phyloP scores from a whole-genome alignment of 2,797 vertebrate genomes.

The Lophius americanus region DNA sequence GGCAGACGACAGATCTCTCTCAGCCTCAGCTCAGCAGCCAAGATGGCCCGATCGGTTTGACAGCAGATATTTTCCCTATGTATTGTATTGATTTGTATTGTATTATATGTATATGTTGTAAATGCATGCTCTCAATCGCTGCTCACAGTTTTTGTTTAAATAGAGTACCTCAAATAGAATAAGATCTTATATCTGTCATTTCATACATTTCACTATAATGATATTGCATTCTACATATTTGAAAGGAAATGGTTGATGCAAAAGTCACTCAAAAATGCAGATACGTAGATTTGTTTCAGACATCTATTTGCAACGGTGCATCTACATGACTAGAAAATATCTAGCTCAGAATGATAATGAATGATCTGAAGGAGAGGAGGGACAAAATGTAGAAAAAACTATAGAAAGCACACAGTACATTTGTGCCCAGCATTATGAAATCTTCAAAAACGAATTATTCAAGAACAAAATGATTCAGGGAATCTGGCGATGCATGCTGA shows the following conservation, averaged over 20 bases:
- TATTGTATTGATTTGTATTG: neutral
- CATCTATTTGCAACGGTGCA: conserved; percentile 14
- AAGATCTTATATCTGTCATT: conserved; percentile 1
- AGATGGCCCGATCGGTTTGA: conserved; percentile 49
- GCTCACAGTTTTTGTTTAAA: neutral
- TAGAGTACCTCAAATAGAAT: neutral
- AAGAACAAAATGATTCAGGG: conserved; percentile 25
- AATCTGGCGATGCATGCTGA: conserved; percentile 40
- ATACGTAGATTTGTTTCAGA: neutral
- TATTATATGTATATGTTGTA: neutral
- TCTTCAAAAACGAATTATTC: too few species aligned
- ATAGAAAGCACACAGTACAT: neutral
- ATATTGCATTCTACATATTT: neutral
- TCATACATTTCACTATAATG: too few species aligned
- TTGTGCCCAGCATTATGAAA: neutral
- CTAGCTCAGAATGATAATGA: conserved; percentile 9
- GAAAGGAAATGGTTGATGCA: neutral
- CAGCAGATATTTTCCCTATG: neutral
- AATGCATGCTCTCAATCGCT: too few species aligned
- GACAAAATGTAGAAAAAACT: neutral
- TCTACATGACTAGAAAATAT: conserved; percentile 1
- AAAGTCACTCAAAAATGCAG: neutral
- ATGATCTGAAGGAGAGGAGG: neutral
- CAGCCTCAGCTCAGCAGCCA: conserved; percentile 56
- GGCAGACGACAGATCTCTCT: conserved; percentile 63